These are phyloP conservation scores for Mus minutoides DNA, from an alignment of 2,797 vertebrate genomes.

Conservation along the genomic window DNA sequence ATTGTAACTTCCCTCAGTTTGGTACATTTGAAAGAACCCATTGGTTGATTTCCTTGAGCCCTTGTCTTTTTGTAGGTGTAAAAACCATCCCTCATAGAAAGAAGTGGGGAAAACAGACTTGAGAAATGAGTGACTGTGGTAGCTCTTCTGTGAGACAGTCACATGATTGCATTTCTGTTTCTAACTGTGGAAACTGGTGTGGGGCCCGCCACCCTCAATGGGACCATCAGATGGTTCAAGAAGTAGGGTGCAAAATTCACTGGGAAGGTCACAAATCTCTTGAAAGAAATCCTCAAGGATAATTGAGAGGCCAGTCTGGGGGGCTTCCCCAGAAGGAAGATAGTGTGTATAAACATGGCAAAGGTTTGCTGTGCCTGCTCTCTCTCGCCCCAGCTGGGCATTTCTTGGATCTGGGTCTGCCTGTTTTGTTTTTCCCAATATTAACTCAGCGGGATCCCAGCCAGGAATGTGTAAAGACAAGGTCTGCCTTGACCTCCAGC, in stretches of 20 bases:
- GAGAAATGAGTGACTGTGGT: background rate
- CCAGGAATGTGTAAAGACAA: conserved; percentile 77
- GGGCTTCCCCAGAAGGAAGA: conserved; percentile 3
- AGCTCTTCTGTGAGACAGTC: background rate
- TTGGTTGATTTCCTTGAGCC: background rate
- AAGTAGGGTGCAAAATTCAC: background rate
- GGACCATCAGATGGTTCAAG: background rate
- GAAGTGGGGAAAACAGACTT: background rate
- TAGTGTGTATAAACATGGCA: conserved; percentile 19
- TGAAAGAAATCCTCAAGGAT: conserved; percentile 2
- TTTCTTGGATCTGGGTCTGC: conserved; percentile 54
- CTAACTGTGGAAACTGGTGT: background rate
- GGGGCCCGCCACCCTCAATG: background rate
- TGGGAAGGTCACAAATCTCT: background rate
- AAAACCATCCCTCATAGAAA: background rate
- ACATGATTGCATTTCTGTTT: conserved; percentile 16
- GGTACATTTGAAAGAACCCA: background rate
- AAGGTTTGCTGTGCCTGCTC: conserved; percentile 56
- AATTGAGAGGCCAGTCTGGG: conserved; percentile 2
- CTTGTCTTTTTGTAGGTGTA: background rate
- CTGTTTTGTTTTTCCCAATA: conserved; percentile 38
- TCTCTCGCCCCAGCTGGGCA: conserved; percentile 56
- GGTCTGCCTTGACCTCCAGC: conserved; percentile 73
- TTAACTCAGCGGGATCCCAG: conserved; percentile 72
- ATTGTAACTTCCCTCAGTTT: background rate